Evolutionary conservation across 2,797 vertebrate species (phyloP), one percentile per base, ranked within the genome.

Genomic region (Pseudopleuronectes americanus): DNA sequence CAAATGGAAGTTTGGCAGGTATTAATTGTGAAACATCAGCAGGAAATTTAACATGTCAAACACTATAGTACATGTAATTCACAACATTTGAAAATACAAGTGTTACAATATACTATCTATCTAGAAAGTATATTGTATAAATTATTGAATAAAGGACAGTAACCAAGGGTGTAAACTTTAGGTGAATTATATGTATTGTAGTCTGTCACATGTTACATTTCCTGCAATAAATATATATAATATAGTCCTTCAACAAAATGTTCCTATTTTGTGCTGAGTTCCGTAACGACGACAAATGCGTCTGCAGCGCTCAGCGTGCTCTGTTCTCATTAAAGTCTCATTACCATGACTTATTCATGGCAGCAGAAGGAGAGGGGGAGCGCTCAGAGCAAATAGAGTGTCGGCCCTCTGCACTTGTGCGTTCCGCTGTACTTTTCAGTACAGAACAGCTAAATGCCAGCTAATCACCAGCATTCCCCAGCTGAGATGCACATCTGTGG

Each of bases 291-390:
- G 78, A 71, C 63, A 48, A 70, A 80, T 77, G 59, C 51, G 60
- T 31, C 58, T 76, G n/a, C n/a, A 26, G 53, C n/a, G 16, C 47
- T 71, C 64, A 8, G 24, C 60, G 31, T 23, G 53, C 68, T 80
- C 65, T 53, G 19, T 57, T 79, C 67, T 76, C 66, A 82, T 83
- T 60, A 68, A 61, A 38, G 54, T 57, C 64, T 60, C 38, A 54
- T 53, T 54, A 54, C 41, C 60, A 85, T 87, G 73, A 83, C 82
- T 87, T 84, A 87, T 90, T 86, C 59, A 87, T 84, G 64, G 72
- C 26, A 66, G 68, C 71, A 80, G 74, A 61, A 66, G 74, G 70
- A 64, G 68, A 64, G 57, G 31, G 55, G 57, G 51, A 53, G 57
- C 8, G 38, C 64, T 64, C 64, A 68, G 60, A 71, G 76, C 28